These are phyloP conservation scores for Ptyas mucosa DNA, from an alignment of 2,113 vertebrate species.

Conservation along the genomic window DNA sequence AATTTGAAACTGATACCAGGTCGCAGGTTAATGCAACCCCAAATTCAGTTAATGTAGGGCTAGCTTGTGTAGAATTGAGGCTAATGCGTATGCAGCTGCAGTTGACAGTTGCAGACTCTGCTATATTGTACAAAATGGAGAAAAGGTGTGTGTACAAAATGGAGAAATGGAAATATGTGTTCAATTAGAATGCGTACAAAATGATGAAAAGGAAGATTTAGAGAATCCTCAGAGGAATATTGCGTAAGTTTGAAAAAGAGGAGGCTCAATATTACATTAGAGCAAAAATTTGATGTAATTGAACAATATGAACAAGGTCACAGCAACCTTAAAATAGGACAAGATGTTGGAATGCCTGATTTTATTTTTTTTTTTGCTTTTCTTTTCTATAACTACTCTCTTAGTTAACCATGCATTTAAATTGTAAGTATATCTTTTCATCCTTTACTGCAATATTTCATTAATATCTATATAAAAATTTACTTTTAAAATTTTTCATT, in stretches of 20 bases:
- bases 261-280: not conserved
- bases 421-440: not conserved
- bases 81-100: not conserved
- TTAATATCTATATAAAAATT: not conserved
- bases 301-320: not conserved
- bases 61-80: not conserved
- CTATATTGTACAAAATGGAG: not conserved
- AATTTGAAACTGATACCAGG: not conserved
- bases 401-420: not conserved
- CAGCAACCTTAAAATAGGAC: not conserved
- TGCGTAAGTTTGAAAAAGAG: not conserved
- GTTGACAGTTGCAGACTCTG: not conserved
- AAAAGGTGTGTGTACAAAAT: not conserved
- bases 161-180: not conserved
- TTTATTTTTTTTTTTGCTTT: not conserved
- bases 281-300: not conserved
- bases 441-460: not conserved
- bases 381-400: not conserved
- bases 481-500: not conserved
- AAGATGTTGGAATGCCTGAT: not conserved
- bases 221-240: not conserved
- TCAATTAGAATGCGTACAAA: not conserved
- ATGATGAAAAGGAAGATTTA: not conserved
- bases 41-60: not conserved
- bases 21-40: not conserved